Conservation (phyloP, 2,888 invertebrate species). For the Idaea straminata region DNA sequence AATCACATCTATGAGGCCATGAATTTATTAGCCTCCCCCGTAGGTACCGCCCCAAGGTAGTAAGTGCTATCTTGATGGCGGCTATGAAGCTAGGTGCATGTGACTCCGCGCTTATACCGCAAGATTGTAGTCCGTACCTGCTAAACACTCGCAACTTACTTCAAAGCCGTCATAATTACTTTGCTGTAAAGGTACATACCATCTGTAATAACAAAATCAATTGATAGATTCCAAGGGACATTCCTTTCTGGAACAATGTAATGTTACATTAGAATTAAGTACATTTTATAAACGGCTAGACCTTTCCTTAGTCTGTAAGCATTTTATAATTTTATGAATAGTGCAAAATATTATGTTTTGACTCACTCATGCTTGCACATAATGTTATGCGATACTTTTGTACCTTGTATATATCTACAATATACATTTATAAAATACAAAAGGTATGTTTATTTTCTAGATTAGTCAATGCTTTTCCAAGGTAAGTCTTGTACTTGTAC, state of each 20-base stretch:
- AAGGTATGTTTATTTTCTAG: conserved; percentile 11
- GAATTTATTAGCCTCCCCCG: not conserved
- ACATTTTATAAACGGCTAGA: not conserved
- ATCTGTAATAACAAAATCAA: conserved; percentile 10
- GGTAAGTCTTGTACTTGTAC: no score
- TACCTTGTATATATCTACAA: conserved; percentile 51
- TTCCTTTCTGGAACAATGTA: not conserved
- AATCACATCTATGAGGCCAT: not conserved
- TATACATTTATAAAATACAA: conserved; percentile 38
- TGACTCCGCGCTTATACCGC: no score
- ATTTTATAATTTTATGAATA: conserved; percentile 2
- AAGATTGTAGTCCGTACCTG: not conserved
- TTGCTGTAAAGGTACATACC: not conserved
- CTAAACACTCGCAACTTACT: not conserved
- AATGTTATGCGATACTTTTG: conserved; percentile 49
- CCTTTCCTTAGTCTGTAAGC: not conserved
- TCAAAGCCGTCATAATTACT: not conserved
- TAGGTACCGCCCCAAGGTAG: no score
- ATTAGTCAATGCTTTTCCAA: not conserved
- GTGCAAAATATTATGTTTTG: not conserved
- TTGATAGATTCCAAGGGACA: conserved; percentile 13
- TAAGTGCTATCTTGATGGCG: no score
- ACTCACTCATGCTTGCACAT: conserved; percentile 10
- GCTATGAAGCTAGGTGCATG: no score
- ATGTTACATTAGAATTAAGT: not conserved